Percentiles rank a stretch among this genome's conserved stretches.
Evolutionary conservation across 1,140 invertebrate genomes (phyloP).

Genomic region (Conus ventricosus): DNA sequence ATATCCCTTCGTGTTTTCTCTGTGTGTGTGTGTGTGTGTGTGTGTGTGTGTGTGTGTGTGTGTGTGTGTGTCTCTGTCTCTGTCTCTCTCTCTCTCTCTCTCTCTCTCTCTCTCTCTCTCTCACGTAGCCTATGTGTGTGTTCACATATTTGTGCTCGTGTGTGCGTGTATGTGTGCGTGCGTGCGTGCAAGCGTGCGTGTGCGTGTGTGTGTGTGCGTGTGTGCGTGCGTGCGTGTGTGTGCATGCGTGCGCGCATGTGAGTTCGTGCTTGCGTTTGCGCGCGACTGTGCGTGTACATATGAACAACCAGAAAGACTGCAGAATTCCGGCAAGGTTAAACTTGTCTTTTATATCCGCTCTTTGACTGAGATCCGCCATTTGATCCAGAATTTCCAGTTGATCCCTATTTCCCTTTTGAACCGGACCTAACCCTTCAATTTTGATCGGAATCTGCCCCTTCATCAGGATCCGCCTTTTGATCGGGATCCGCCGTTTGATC

Average conservation of each 20-base stretch:
- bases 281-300: neutral
- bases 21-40: neutral
- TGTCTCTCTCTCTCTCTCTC: too few relatives aligned
- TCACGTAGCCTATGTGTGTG: neutral
- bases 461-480: too few relatives aligned
- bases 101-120: too few relatives aligned
- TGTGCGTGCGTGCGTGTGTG: neutral
- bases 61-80: neutral
- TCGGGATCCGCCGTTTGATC: too few relatives aligned
- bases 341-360: too few relatives aligned
- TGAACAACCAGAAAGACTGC: too few relatives aligned
- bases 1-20: neutral
- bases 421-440: too few relatives aligned
- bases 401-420: too few relatives aligned
- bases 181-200: neutral
- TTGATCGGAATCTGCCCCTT: too few relatives aligned
- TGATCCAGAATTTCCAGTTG: too few relatives aligned
- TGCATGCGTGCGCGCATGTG: neutral
- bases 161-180: neutral
- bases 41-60: conserved; percentile 4
- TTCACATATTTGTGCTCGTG: neutral
- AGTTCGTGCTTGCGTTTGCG: too few relatives aligned
- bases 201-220: neutral
- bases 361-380: too few relatives aligned
- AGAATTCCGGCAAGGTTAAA: neutral